These are phyloP conservation scores for Tokudaia tokunoshimensis DNA, from an alignment of 2,797 vertebrate species.

Conservation along the genomic window DNA sequence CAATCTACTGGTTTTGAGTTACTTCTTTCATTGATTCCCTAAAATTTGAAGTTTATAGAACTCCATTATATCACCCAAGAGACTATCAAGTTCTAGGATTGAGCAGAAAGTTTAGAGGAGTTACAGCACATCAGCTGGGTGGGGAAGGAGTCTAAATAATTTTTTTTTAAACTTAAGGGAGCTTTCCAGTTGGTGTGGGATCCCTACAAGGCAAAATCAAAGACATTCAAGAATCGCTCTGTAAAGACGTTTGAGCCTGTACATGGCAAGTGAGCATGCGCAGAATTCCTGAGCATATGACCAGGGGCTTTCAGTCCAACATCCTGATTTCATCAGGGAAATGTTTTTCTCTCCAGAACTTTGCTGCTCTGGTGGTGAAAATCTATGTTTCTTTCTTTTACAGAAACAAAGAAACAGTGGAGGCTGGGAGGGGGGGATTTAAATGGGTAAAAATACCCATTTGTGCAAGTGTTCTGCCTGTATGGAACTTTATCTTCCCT, in stretches of 20 bases:
- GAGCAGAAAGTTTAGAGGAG: constrained; percentile 3
- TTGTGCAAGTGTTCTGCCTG: neutral
- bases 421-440: too few species aligned
- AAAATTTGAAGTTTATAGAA: constrained; percentile 43
- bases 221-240: constrained; percentile 39
- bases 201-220: neutral
- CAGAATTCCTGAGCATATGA: neutral
- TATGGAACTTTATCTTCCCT: neutral
- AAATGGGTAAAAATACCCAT: neutral
- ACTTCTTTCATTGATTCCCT: constrained; percentile 48
- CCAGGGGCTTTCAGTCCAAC: neutral
- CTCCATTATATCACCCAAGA: neutral
- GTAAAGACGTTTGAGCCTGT: neutral
- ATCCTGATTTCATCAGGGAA: neutral
- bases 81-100: neutral
- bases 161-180: neutral
- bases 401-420: constrained; percentile 36
- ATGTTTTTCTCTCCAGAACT: constrained; percentile 50
- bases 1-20: constrained; percentile 54
- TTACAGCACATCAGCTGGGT: neutral
- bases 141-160: neutral
- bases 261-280: neutral
- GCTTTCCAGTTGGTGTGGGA: neutral
- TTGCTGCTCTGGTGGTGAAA: neutral
- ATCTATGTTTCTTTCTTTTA: constrained; percentile 42